Evolutionary conservation across 1,140 invertebrate species (phyloP).

Genomic region (Dinoponera quadriceps): DNA sequence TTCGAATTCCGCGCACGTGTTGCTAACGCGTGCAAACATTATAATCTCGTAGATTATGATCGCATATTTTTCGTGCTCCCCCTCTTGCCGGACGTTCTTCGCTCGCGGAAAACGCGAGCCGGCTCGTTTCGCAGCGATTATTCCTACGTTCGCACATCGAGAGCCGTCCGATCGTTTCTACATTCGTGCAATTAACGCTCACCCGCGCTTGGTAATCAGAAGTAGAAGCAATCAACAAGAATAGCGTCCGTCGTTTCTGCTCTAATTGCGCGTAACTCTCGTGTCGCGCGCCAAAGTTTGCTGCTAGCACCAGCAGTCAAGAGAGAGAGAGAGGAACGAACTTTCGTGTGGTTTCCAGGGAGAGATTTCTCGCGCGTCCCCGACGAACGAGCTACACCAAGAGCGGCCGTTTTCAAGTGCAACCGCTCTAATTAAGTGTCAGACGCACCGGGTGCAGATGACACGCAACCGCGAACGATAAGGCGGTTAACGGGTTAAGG

Average conservation of each 20-base stretch:
- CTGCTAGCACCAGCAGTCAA: not conserved
- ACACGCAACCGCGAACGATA: constrained; percentile 69
- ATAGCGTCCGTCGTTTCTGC: not conserved
- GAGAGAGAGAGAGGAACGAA: constrained; percentile 1
- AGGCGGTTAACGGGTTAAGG: constrained; percentile 74
- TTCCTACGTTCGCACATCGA: not conserved
- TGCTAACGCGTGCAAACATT: not conserved
- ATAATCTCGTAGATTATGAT: constrained; percentile 9
- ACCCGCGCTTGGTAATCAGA: not conserved
- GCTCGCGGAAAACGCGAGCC: not conserved
- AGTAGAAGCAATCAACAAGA: not conserved
- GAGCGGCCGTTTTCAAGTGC: constrained; percentile 62
- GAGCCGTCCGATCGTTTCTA: not conserved
- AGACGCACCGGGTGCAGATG: constrained; percentile 67
- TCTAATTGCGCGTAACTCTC: constrained; percentile 13
- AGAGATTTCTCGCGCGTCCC: constrained; percentile 44
- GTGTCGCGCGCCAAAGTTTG: constrained; percentile 26
- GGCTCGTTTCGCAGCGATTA: not conserved
- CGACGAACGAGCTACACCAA: constrained; percentile 35
- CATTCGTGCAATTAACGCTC: constrained; percentile 1
- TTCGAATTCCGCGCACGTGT: not conserved
- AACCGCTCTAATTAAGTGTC: constrained; percentile 75
- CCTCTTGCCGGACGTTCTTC: not conserved
- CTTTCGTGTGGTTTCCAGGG: constrained; percentile 29
- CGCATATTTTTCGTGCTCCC: not conserved